These are phyloP conservation scores for Rhaphigaster nebulosa DNA, from an alignment of 2,888 invertebrate genomes.

Conservation along the genomic window DNA sequence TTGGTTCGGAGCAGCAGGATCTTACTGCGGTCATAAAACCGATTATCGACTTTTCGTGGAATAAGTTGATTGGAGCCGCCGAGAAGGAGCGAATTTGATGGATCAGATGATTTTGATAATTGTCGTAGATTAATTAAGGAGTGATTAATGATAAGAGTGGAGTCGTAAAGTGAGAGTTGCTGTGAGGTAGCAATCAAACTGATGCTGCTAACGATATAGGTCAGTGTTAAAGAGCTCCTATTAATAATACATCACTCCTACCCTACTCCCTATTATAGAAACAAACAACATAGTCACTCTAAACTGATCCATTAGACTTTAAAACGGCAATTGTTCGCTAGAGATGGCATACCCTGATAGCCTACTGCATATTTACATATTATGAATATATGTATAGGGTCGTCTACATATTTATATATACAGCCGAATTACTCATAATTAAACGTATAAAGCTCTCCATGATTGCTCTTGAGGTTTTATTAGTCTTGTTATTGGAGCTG, in stretches of 20 bases:
- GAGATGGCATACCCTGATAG: constrained; percentile 10
- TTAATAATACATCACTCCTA: constrained; percentile 26
- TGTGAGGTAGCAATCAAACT: neutral
- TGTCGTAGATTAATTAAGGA: neutral
- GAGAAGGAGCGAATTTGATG: constrained; percentile 6
- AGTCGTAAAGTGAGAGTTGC: neutral
- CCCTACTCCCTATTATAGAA: neutral
- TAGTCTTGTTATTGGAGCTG: neutral
- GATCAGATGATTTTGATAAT: constrained; percentile 17
- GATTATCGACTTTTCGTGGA: neutral
- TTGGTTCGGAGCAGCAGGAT: too few relatives aligned
- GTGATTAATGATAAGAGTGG: neutral
- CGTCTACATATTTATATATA: neutral
- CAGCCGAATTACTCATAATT: neutral
- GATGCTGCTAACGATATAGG: neutral
- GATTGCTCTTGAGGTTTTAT: neutral
- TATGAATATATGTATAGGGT: constrained; percentile 34
- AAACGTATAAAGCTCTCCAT: neutral
- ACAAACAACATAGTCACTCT: constrained; percentile 1
- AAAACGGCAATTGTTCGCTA: constrained; percentile 20
- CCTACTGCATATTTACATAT: constrained; percentile 25
- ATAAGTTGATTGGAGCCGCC: neutral
- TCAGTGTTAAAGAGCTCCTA: neutral
- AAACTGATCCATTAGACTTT: neutral
- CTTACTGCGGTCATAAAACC: neutral